These are phyloP conservation scores for Stichopus horrens DNA, from an alignment of 53 echinoderm and acorn worm genomes.

Conservation along the genomic window DNA sequence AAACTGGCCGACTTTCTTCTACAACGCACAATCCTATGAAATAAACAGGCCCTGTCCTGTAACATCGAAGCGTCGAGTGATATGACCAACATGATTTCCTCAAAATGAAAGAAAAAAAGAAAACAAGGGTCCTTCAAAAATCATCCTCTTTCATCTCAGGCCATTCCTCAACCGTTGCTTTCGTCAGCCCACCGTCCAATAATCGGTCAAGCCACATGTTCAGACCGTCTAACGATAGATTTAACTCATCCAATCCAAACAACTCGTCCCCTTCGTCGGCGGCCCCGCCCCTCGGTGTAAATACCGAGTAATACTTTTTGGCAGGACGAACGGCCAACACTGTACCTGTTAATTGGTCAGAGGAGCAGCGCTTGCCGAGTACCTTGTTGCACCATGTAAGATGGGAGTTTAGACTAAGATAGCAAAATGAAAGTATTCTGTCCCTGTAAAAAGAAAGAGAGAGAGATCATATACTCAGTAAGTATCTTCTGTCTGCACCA, in stretches of 20 bases:
- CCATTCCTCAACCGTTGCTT: conserved; percentile 54
- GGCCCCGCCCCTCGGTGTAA: conserved; percentile 42
- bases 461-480: background rate
- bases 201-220: conserved; percentile 70
- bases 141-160: conserved; percentile 41
- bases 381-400: conserved; percentile 29
- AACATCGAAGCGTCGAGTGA: too few relatives aligned
- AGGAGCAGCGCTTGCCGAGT: background rate
- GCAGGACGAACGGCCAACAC: conserved; percentile 73
- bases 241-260: conserved; percentile 10
- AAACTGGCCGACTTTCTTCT: too few relatives aligned
- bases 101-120: too few relatives aligned
- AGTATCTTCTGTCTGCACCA: too few relatives aligned
- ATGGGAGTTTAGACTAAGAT: conserved; percentile 17
- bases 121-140: too few relatives aligned
- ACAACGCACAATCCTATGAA: too few relatives aligned
- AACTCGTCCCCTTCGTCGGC: background rate
- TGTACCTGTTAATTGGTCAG: conserved; percentile 34
- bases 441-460: conserved; percentile 31
- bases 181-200: conserved; percentile 58
- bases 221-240: conserved; percentile 43
- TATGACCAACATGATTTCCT: too few relatives aligned
- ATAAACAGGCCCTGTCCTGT: too few relatives aligned
- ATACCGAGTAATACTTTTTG: conserved; percentile 70
- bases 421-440: conserved; percentile 34